Conservation (phyloP, 2,888 invertebrate species). For the Alsophila aescularia region DNA sequence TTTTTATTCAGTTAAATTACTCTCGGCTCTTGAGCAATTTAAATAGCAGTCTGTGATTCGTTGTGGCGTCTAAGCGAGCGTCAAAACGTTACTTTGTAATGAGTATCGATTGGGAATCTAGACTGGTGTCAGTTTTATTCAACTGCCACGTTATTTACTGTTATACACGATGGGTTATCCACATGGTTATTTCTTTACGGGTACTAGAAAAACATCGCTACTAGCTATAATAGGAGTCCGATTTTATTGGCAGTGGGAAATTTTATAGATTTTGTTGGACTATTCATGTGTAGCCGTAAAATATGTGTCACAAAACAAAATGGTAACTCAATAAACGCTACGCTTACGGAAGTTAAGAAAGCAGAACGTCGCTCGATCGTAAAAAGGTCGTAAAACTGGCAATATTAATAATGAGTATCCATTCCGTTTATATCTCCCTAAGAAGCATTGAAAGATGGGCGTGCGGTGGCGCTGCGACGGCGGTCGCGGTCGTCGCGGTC, state of each 20-base stretch:
- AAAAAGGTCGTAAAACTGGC: constrained; percentile 62
- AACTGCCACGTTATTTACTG: constrained; percentile 52
- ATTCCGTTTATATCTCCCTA: constrained; percentile 55
- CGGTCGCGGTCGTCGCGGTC: constrained; percentile 1
- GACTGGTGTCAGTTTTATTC: constrained; percentile 46
- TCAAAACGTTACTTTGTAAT: constrained; percentile 64
- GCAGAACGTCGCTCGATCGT: constrained; percentile 51
- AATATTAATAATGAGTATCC: constrained; percentile 66
- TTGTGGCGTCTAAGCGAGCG: constrained; percentile 59
- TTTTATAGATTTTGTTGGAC: constrained; percentile 45
- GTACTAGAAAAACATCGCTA: not conserved
- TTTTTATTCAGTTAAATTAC: constrained; percentile 63
- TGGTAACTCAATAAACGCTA: constrained; percentile 60
- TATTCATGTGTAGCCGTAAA: constrained; percentile 51
- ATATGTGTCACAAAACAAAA: constrained; percentile 43
- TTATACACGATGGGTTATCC: constrained; percentile 45
- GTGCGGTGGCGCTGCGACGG: constrained; percentile 20
- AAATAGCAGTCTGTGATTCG: constrained; percentile 66
- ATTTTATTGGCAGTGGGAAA: constrained; percentile 37
- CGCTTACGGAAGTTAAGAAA: constrained; percentile 57
- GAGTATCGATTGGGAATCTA: constrained; percentile 53
- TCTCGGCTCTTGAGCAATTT: constrained; percentile 63
- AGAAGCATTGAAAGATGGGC: constrained; percentile 45
- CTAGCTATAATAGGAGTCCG: not conserved
- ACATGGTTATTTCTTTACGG: constrained; percentile 13